phyloP scores from a whole-genome alignment of 2,888 invertebrate species.

The Allophyes oxyacanthae region DNA sequence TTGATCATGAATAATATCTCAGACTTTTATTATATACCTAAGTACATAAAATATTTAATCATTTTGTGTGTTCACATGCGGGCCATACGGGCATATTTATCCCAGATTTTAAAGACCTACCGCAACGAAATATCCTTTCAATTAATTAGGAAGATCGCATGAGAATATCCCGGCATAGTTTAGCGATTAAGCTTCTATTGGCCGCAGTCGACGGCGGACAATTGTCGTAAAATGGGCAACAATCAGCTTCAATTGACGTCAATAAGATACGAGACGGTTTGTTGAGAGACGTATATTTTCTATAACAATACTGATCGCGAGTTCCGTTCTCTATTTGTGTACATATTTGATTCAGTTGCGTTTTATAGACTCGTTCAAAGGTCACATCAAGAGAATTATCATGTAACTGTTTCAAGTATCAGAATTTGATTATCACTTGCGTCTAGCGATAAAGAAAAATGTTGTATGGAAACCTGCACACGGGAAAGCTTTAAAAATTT shows the following conservation, averaged over 20 bases:
- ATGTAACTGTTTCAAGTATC: too few species aligned
- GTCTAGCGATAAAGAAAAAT: too few species aligned
- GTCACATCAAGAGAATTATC: neutral
- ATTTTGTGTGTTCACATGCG: conserved; percentile 25
- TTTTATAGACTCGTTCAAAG: conserved; percentile 27
- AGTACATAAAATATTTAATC: too few species aligned
- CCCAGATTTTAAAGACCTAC: conserved; percentile 51
- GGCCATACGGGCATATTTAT: conserved; percentile 23
- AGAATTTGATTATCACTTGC: too few species aligned
- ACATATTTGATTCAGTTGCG: conserved; percentile 40
- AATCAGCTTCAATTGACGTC: conserved; percentile 86
- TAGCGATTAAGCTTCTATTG: conserved; percentile 73
- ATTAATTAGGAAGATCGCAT: conserved; percentile 79
- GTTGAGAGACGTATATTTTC: conserved; percentile 59
- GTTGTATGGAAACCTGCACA: too few species aligned
- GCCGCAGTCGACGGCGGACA: conserved; percentile 65
- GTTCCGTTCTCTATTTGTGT: conserved; percentile 56
- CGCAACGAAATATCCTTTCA: conserved; percentile 72
- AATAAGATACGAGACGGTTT: conserved; percentile 78
- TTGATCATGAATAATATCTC: conserved; percentile 22
- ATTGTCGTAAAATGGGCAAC: conserved; percentile 84
- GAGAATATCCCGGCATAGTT: conserved; percentile 81
- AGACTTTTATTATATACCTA: conserved; percentile 25
- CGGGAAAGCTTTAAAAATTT: too few species aligned
- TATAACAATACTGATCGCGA: conserved; percentile 57